Evolutionary conservation across 2,113 vertebrate species (phyloP).

Genomic region (Cettia cetti): DNA sequence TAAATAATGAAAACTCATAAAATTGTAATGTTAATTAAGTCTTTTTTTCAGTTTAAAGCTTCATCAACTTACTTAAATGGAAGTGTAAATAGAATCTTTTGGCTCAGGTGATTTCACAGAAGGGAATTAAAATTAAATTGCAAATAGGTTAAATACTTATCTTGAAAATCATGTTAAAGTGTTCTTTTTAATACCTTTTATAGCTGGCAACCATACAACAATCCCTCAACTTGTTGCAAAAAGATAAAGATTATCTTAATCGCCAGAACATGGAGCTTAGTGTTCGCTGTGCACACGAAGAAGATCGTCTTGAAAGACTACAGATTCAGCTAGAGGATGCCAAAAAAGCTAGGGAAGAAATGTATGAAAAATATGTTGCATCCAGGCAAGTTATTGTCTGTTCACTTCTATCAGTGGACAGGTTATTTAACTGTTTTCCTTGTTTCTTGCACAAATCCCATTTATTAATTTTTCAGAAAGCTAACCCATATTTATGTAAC

Average conservation of each 20-base stretch:
- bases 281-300: constrained; percentile 89
- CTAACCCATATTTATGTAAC: not conserved
- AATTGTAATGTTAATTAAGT: not conserved
- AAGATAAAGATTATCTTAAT: constrained; percentile 95
- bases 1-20: not conserved
- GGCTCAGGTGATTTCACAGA: not conserved
- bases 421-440: not conserved
- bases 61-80: not conserved
- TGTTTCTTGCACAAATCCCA: not conserved
- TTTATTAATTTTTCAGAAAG: not conserved
- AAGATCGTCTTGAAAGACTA: constrained; percentile 90
- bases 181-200: constrained; percentile 6
- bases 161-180: not conserved
- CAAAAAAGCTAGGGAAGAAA: constrained; percentile 91
- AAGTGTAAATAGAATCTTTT: not conserved
- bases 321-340: constrained; percentile 90
- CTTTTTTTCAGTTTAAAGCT: not conserved
- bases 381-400: constrained; percentile 78
- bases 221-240: constrained; percentile 88
- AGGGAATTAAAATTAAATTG: not conserved
- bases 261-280: constrained; percentile 93
- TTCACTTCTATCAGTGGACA: not conserved
- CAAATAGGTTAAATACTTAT: not conserved
- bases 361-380: constrained; percentile 93
- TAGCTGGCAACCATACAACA: constrained; percentile 87